Base-by-base conservation (phyloP, 2,113 vertebrate genomes). In the Macquaria ambigua region DNA sequence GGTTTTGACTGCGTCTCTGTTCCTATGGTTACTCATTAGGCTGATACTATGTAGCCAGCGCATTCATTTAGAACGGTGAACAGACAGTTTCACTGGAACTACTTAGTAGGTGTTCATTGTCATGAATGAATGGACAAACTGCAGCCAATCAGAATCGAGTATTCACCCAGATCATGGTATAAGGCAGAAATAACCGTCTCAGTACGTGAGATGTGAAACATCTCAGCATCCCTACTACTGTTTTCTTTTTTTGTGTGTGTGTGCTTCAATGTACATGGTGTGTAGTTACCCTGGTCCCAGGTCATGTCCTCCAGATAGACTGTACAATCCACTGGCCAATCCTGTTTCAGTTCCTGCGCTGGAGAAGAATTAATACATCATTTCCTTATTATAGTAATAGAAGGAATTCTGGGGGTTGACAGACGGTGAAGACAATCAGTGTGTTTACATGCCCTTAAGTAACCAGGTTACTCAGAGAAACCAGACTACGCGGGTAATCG, bases 341-440 rank as follows among this genome's bases (percentile, higher is more conserved):
- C 92, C 87, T 96, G 95, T 74, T 92, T 94, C 73, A 96, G 92
- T 66, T 94, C 92, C 79, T 56, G 83, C 4, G 90, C 95, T 96
- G 86, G 52, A 90, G 74, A 85, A 52, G 46, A 4, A 92, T 12
- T 2, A 9, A 55, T 25, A 16, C 11, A 82, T 75, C 3, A 63
- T 55, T 67, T 75, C 3, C 59, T 59, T 67, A 41, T 53, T 43
- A 37, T 6, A 16, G 11, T 4, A 62, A 3, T 3, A 41, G 43
- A 34, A 41, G 34, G 23, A 31, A 25, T 11, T 46, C 3, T 11
- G 43, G 43, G 12, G 43, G 12, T 46, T 12, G 43, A 46, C 43
- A 46, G 3, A 46, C 12, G 56, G 56, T 58, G 56, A 58, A 58
- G 56, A 28, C 12, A 59, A 28, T 48, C 46, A 48, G 4, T 15